Conservation (phyloP, 2,888 invertebrate genomes). For the Pollenia labialis region DNA sequence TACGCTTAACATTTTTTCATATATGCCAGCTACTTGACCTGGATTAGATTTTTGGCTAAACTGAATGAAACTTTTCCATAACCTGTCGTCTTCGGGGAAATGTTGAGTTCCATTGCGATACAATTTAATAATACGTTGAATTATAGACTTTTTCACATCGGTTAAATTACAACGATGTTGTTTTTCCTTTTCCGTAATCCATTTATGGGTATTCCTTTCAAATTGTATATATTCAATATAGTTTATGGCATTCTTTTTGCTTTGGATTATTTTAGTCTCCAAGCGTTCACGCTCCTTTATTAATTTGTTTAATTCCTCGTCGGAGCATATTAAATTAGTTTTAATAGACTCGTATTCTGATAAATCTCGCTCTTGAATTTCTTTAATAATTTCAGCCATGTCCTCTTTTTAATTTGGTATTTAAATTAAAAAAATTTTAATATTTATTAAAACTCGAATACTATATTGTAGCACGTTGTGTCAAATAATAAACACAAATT, state of each 20-base stretch:
- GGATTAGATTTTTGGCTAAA: slow-evolving; percentile 89
- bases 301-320: slow-evolving; percentile 85
- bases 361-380: slow-evolving; percentile 91
- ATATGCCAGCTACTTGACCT: slow-evolving; percentile 85
- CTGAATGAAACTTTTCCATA: slow-evolving; percentile 92
- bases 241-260: slow-evolving; percentile 76
- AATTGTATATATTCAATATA: slow-evolving; percentile 81
- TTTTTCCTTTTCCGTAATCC: slow-evolving; percentile 85
- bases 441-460: slow-evolving; percentile 8
- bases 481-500: not conserved
- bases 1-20: slow-evolving; percentile 88
- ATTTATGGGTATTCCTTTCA: slow-evolving; percentile 80
- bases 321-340: slow-evolving; percentile 88
- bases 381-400: slow-evolving; percentile 93
- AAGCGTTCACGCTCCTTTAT: slow-evolving; percentile 80
- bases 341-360: slow-evolving; percentile 92
- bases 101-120: slow-evolving; percentile 89
- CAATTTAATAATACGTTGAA: slow-evolving; percentile 89
- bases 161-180: slow-evolving; percentile 86
- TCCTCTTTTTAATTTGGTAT: not conserved
- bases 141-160: slow-evolving; percentile 88
- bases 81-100: slow-evolving; percentile 89
- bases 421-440: not conserved
- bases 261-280: slow-evolving; percentile 79
- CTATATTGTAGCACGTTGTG: slow-evolving; percentile 59